These are phyloP conservation scores for Centropus bengalensis DNA, from an alignment of 2,113 vertebrate species.

Conservation along the genomic window DNA sequence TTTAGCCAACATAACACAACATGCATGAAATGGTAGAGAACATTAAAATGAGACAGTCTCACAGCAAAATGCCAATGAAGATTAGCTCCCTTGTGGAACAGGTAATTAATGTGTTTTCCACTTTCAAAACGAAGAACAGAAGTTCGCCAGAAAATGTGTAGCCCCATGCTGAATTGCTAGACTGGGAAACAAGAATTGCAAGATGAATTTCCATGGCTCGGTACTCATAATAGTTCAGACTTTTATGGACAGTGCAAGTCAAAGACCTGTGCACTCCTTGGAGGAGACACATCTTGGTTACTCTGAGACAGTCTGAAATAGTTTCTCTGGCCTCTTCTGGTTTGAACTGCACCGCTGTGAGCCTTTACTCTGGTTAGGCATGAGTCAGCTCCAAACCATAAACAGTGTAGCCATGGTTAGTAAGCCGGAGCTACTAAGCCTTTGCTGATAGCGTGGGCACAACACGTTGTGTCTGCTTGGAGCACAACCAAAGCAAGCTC, in stretches of 20 bases:
- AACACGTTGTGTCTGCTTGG: conserved; percentile 29
- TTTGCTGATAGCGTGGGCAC: conserved; percentile 20
- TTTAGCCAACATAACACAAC: background rate
- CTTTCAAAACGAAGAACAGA: background rate
- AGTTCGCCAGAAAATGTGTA: background rate
- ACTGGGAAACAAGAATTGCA: background rate
- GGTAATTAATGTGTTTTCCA: background rate
- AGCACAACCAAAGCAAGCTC: conserved; percentile 19
- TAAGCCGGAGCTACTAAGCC: conserved; percentile 22
- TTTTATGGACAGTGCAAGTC: background rate
- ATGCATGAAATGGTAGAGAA: background rate
- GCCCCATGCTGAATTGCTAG: background rate
- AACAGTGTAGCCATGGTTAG: conserved; percentile 60
- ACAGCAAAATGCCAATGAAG: background rate
- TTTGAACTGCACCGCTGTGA: background rate
- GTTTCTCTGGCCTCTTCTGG: background rate
- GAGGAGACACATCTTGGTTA: background rate
- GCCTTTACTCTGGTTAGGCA: background rate
- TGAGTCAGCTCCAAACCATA: conserved; percentile 50
- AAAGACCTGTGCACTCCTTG: background rate
- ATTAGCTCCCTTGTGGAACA: background rate
- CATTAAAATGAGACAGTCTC: conserved; percentile 15
- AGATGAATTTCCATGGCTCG: background rate
- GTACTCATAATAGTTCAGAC: background rate
- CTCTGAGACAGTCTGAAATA: background rate